Conservation (phyloP, 2,888 invertebrate species). For the Meganola albula region DNA sequence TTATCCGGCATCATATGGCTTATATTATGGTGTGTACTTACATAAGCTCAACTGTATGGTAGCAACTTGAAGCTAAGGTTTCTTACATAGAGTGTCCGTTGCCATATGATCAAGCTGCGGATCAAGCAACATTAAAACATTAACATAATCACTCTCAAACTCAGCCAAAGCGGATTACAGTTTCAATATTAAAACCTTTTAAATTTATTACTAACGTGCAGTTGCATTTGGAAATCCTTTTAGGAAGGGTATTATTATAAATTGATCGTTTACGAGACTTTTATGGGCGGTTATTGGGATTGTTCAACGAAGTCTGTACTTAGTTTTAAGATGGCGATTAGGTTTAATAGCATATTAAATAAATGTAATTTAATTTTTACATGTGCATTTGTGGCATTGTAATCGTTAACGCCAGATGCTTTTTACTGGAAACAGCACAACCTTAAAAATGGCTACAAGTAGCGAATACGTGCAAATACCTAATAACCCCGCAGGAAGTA, state of each 20-base stretch:
- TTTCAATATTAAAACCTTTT: constrained; percentile 11
- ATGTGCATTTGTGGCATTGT: too few relatives aligned
- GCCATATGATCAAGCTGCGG: constrained; percentile 30
- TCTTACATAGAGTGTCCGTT: constrained; percentile 30
- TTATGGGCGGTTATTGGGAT: constrained; percentile 19
- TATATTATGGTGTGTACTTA: constrained; percentile 33
- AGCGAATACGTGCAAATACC: too few relatives aligned
- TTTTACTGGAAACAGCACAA: too few relatives aligned
- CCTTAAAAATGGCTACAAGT: too few relatives aligned
- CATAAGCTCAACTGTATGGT: constrained; percentile 36
- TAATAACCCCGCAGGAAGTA: too few relatives aligned
- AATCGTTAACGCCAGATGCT: too few relatives aligned
- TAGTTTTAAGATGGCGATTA: too few relatives aligned
- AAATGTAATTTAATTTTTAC: too few relatives aligned
- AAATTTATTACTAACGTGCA: constrained; percentile 7
- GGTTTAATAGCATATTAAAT: too few relatives aligned
- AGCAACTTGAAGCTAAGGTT: constrained; percentile 37
- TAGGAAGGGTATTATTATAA: constrained; percentile 16
- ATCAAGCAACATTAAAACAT: constrained; percentile 29
- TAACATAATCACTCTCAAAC: constrained; percentile 14
- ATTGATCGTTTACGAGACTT: constrained; percentile 18
- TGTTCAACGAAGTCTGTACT: not conserved
- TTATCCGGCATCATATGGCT: constrained; percentile 30
- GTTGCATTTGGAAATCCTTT: constrained; percentile 8
- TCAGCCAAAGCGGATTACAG: constrained; percentile 18